These are phyloP conservation scores for Dasypus novemcinctus DNA, from an alignment of 2,113 vertebrate genomes.

Conservation along the genomic window DNA sequence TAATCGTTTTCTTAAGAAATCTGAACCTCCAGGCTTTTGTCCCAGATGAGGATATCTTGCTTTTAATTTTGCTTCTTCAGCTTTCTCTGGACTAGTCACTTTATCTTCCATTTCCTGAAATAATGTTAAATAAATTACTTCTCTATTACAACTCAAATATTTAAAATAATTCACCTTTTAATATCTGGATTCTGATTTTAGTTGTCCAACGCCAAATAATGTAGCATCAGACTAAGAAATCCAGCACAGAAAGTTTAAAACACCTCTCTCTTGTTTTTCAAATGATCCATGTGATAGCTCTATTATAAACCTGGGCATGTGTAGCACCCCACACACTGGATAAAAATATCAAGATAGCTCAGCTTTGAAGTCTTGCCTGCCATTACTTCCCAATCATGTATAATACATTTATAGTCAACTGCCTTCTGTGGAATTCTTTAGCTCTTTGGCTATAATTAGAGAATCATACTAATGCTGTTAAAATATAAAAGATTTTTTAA, in stretches of 20 bases:
- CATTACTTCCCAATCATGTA: constrained; percentile 67
- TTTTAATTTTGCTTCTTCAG: constrained; percentile 97
- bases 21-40: constrained; percentile 95
- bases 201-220: constrained; percentile 35
- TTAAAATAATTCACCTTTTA: constrained; percentile 61
- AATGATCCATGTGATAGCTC: constrained; percentile 66
- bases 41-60: constrained; percentile 95
- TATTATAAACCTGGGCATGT: constrained; percentile 64
- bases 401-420: constrained; percentile 64
- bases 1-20: constrained; percentile 96
- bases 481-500: constrained; percentile 37
- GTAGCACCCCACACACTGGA: constrained; percentile 73
- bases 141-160: constrained; percentile 24
- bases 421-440: constrained; percentile 67
- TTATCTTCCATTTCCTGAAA: constrained; percentile 94
- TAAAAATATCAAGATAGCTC: constrained; percentile 74
- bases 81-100: constrained; percentile 94
- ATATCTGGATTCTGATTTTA: constrained; percentile 12
- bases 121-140: constrained; percentile 62
- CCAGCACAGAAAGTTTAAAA: constrained; percentile 55
- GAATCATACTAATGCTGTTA: constrained; percentile 31
- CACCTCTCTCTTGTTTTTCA: constrained; percentile 60
- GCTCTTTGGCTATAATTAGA: constrained; percentile 63
- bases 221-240: constrained; percentile 60
- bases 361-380: constrained; percentile 69